Percentiles rank a stretch among this genome's conserved stretches.
phyloP scores from a whole-genome alignment of 92 coral and sea anemone genomes.

The Muricea muricata region DNA sequence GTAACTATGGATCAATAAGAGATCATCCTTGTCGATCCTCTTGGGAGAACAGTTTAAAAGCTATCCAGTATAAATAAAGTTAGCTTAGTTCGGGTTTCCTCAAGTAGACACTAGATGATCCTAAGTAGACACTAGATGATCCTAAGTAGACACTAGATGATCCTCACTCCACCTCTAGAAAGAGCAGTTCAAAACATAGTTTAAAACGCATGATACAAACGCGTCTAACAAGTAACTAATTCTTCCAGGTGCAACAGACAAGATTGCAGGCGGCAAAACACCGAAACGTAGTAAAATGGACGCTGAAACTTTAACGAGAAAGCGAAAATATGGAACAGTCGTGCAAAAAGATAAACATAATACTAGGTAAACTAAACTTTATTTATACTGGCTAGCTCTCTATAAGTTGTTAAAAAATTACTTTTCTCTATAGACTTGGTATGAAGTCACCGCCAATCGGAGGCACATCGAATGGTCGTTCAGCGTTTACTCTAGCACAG shows the following conservation, averaged over 20 bases:
- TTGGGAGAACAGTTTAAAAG: too few relatives aligned
- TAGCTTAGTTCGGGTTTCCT: too few relatives aligned
- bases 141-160: too few relatives aligned
- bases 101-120: too few relatives aligned
- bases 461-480: not conserved
- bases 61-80: too few relatives aligned
- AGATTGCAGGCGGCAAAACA: not conserved
- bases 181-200: too few relatives aligned
- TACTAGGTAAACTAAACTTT: too few relatives aligned
- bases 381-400: not conserved
- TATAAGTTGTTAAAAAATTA: not conserved
- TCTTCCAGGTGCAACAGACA: not conserved
- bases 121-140: too few relatives aligned
- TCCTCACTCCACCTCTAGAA: too few relatives aligned
- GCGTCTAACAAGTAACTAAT: not conserved
- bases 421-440: not conserved
- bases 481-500: slow-evolving; percentile 6
- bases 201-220: too few relatives aligned
- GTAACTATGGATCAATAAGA: too few relatives aligned
- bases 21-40: too few relatives aligned
- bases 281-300: slow-evolving; percentile 13
- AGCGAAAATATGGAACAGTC: slow-evolving; percentile 9
- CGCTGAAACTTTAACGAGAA: not conserved
- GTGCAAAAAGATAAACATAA: not conserved
- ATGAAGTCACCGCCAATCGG: not conserved